These are phyloP conservation scores for Hydrotaea diabolus DNA, from an alignment of 2,888 invertebrate genomes.

Conservation along the genomic window DNA sequence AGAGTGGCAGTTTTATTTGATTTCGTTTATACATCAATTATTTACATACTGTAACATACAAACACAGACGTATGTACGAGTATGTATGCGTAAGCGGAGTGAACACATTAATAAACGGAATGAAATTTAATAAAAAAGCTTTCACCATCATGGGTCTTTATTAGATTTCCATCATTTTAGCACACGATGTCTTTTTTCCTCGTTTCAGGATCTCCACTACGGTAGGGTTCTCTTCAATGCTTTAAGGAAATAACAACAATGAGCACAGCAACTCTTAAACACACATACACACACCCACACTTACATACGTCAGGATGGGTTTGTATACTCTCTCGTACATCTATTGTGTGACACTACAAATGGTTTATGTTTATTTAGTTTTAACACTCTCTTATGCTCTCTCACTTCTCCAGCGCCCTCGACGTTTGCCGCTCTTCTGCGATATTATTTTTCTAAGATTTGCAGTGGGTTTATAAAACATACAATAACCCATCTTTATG, in stretches of 20 bases:
- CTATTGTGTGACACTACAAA: constrained; percentile 40
- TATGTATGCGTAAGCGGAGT: neutral
- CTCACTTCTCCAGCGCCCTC: neutral
- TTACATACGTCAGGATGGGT: neutral
- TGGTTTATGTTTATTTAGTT: constrained; percentile 34
- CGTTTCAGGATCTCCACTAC: constrained; percentile 15
- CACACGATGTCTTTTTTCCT: constrained; percentile 33
- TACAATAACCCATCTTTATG: constrained; percentile 24
- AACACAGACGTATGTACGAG: neutral
- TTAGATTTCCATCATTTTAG: constrained; percentile 47
- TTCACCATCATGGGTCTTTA: constrained; percentile 54
- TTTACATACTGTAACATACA: constrained; percentile 37
- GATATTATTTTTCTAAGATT: constrained; percentile 35
- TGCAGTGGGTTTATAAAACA: constrained; percentile 29
- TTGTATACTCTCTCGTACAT: neutral
- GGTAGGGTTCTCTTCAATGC: constrained; percentile 23
- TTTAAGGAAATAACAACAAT: constrained; percentile 23
- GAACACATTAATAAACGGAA: constrained; percentile 8
- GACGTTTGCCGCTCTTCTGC: neutral
- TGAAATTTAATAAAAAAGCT: constrained; percentile 38
- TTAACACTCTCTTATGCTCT: neutral
- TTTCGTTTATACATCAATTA: constrained; percentile 61
- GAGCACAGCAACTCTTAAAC: neutral
- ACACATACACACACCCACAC: neutral
- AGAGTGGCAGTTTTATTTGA: constrained; percentile 59